A percentile compares a stretch with the other conserved stretches of the same genome.
Conservation (phyloP, 2,797 vertebrate genomes). For the Pyrrhura leucotis region DNA sequence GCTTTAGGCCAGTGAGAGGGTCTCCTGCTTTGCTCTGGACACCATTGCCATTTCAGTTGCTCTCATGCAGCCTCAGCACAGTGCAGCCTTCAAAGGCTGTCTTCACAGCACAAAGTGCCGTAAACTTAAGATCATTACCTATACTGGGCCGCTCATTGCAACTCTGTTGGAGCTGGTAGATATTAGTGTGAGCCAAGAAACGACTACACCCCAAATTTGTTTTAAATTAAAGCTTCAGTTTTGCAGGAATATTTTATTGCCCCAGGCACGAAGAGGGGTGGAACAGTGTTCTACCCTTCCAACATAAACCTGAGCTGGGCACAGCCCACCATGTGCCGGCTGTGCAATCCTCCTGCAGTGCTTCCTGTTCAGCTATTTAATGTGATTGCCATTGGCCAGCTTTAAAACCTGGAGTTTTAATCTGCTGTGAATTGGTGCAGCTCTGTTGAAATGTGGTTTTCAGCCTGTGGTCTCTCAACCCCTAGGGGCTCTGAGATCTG, state of each 20-base stretch:
- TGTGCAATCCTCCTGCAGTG: neutral
- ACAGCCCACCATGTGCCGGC: neutral
- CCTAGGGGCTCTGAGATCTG: neutral
- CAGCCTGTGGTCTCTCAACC: neutral
- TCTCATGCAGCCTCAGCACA: neutral
- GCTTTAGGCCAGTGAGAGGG: neutral
- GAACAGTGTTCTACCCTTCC: neutral
- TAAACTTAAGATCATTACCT: neutral
- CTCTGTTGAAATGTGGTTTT: neutral
- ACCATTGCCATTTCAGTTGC: neutral
- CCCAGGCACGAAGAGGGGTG: neutral
- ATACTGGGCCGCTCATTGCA: neutral
- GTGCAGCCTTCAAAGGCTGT: neutral
- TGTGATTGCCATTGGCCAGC: constrained; percentile 23
- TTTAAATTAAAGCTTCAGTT: constrained; percentile 38
- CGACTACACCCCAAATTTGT: neutral
- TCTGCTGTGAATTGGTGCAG: neutral
- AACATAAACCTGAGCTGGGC: constrained; percentile 21
- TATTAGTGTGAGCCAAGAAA: neutral
- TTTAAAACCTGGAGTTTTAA: constrained; percentile 8
- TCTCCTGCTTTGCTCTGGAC: neutral
- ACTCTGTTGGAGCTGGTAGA: neutral
- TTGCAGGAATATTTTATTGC: constrained; percentile 38
- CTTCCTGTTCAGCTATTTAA: constrained; percentile 20
- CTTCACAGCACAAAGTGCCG: neutral